Conservation (phyloP, 1,140 invertebrate genomes). For the Plodia interpunctella region DNA sequence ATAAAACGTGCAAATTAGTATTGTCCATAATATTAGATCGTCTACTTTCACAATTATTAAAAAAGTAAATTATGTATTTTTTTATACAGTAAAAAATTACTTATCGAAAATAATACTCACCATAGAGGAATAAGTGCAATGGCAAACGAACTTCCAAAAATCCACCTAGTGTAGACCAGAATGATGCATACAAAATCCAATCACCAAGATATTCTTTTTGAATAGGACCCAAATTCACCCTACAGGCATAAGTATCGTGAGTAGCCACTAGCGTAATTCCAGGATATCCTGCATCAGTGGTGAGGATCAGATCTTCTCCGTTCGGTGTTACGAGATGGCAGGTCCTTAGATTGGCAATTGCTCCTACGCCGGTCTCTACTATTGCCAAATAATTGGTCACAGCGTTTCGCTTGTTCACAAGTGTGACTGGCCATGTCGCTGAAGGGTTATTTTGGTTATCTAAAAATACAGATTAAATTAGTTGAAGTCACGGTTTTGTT, state of each 20-base stretch:
- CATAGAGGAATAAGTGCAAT: slow-evolving; percentile 25
- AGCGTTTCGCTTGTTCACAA: slow-evolving; percentile 13
- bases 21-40: too few relatives aligned
- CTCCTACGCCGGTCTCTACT: slow-evolving; percentile 15
- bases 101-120: slow-evolving; percentile 16
- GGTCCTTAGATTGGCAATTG: background rate
- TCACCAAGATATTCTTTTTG: slow-evolving; percentile 19
- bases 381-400: slow-evolving; percentile 18
- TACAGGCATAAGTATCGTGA: slow-evolving; percentile 13
- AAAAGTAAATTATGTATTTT: too few relatives aligned
- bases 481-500: background rate
- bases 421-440: slow-evolving; percentile 5
- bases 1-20: background rate
- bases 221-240: slow-evolving; percentile 20
- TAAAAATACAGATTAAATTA: slow-evolving; percentile 10
- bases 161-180: background rate
- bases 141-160: slow-evolving; percentile 19
- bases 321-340: slow-evolving; percentile 30
- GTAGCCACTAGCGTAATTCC: slow-evolving; percentile 6
- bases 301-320: slow-evolving; percentile 29
- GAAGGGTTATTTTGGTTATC: slow-evolving; percentile 11
- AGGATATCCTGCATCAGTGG: slow-evolving; percentile 22
- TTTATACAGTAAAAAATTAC: too few relatives aligned
- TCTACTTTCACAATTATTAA: too few relatives aligned
- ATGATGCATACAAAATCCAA: slow-evolving; percentile 28